A percentile compares a stretch with the other conserved stretches of the same genome.
Evolutionary conservation across 2,113 vertebrate genomes (phyloP).

Genomic region (Gnathonemus echidnorhynchus): DNA sequence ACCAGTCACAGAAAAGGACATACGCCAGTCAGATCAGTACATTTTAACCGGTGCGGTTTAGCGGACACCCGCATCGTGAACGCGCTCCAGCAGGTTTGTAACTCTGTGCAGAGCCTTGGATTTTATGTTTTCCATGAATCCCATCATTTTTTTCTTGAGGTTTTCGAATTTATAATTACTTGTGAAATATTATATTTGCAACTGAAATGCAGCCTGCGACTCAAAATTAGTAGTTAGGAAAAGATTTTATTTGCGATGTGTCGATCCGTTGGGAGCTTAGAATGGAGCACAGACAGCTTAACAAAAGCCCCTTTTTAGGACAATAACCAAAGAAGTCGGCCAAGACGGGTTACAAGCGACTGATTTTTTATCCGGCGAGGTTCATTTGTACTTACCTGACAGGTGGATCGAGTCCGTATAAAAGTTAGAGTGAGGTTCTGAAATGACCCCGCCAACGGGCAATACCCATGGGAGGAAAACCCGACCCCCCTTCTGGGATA

Average conservation of each 20-base stretch:
- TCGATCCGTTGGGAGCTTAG: neutral
- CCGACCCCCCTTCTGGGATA: neutral
- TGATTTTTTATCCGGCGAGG: neutral
- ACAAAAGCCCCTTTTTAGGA: neutral
- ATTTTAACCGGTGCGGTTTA: neutral
- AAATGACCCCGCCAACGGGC: conserved; percentile 33
- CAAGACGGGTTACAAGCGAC: neutral
- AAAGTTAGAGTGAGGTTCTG: conserved; percentile 34
- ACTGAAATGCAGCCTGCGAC: neutral
- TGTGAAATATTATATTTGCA: neutral
- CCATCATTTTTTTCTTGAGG: neutral
- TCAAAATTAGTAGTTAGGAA: neutral
- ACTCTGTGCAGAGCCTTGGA: neutral
- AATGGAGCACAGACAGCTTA: neutral
- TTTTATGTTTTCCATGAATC: neutral
- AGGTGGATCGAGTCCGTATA: conserved; percentile 34
- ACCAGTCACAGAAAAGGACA: neutral
- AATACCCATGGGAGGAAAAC: neutral
- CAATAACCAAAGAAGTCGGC: neutral
- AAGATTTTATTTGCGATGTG: neutral
- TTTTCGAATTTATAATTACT: neutral
- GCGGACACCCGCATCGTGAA: neutral
- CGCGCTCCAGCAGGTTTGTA: neutral
- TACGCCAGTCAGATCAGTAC: neutral
- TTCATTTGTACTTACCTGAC: conserved; percentile 38